These are phyloP conservation scores for Xiphorhynchus erythropygius DNA, from an alignment of 2,797 vertebrate species.

Conservation along the genomic window DNA sequence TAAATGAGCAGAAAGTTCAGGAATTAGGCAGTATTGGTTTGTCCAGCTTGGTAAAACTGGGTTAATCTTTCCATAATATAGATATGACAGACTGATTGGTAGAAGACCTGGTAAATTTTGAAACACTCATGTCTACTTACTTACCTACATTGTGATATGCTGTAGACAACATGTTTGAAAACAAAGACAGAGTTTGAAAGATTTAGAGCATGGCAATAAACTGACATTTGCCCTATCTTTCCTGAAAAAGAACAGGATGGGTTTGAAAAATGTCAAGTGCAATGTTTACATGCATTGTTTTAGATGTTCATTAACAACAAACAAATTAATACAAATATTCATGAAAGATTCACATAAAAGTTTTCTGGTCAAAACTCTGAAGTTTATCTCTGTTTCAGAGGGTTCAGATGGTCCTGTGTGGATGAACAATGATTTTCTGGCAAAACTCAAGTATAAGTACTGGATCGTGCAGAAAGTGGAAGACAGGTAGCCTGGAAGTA, in stretches of 20 bases:
- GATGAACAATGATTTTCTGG: background rate
- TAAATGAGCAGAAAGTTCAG: background rate
- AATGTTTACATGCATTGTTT: background rate
- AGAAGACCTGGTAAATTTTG: background rate
- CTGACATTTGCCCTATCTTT: background rate
- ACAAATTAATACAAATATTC: background rate
- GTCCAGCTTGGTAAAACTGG: background rate
- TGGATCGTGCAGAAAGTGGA: background rate
- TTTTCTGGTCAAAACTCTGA: background rate
- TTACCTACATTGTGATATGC: background rate
- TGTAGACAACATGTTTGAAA: too few species aligned
- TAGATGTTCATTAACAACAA: background rate
- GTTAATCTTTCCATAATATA: background rate
- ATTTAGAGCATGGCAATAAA: background rate
- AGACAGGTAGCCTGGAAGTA: background rate
- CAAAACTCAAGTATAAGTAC: background rate
- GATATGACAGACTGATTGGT: background rate
- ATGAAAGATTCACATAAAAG: accelerated
- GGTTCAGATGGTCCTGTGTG: background rate
- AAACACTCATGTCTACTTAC: background rate
- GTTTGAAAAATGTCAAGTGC: background rate
- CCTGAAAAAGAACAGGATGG: background rate
- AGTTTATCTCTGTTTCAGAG: background rate
- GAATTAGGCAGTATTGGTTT: background rate
- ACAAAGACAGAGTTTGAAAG: background rate